Base-by-base conservation (phyloP, 2,888 invertebrate species). In the Gasteruption jaculator region DNA sequence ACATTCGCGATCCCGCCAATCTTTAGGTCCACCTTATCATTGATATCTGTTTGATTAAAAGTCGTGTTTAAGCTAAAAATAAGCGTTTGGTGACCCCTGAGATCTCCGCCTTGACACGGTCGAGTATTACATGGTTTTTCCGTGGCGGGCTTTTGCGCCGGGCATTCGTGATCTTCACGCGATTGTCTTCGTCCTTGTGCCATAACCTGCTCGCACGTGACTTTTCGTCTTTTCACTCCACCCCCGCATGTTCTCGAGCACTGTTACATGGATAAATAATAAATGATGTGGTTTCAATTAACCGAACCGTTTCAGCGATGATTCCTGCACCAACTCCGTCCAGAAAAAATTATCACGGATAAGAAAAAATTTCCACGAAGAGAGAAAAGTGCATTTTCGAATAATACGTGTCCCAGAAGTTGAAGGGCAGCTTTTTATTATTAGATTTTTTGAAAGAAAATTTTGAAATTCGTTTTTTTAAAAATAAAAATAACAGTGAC, bases 221-320 rank as follows among this genome's bases (percentile, higher is more conserved):
- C 83, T 49, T 82, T 80, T 53, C 96, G 80, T 38, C 82, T 85
- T 68, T 94, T 92, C 38, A 87, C 75, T 0, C 96, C 96, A 10
- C 88, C 89, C 0, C 93, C 94, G 64, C 96, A 97, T n/a, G 88
- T 81, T 66, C 86, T 88, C 10, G 90, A 89, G 67, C 96, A 97
- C 72, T 90, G 65, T 6, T 52, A 49, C 48, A 43, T 38, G n/a
- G n/a, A n/a, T n/a, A n/a, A n/a, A n/a, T n/a, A n/a, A n/a, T n/a
- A n/a, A n/a, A n/a, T n/a, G n/a, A n/a, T n/a, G n/a, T n/a, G n/a
- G n/a, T n/a, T n/a, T n/a, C n/a, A n/a, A n/a, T n/a, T n/a, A n/a
- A n/a, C n/a, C n/a, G n/a, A n/a, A n/a, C n/a, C n/a, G n/a, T n/a
- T n/a, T n/a, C n/a, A n/a, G n/a, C n/a, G n/a, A n/a, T n/a, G n/a